Base-by-base conservation (phyloP, 1,140 invertebrate genomes). In the Penaeus japonicus region DNA sequence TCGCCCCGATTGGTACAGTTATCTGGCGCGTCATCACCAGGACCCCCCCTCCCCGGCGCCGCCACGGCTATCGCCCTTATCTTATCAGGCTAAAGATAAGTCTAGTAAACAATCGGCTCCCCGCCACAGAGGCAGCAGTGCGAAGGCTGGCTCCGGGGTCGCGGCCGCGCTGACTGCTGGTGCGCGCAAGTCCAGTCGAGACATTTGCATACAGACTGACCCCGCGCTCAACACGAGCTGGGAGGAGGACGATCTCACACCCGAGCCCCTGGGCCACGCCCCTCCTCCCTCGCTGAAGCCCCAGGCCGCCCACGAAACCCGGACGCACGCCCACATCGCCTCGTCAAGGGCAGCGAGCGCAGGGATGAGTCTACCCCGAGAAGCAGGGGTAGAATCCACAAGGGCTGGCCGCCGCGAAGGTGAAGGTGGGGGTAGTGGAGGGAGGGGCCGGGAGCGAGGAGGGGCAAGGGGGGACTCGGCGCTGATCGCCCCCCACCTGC, bases 121-220 rank as follows among this genome's bases (percentile, higher is more conserved):
- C 53, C 24, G 85, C 30, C 57, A 17, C 5, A 1, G 2, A 32
- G 39, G 57, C 35, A 70, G 32, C 57, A 88, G 87, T 84, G 65
- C 24, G 53, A 85, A 57, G 35, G 53, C 35, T 24, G 47, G 24
- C 35, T 20, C 57, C n/a, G 77, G 32, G 18, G n/a, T 78, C 24
- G 77, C 55, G 18, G n/a, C 86, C 24, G 24, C 77, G 32, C 54
- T 32, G 35, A 10, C 77, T 18, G 35, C 57, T 22, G 18, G 55
- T 57, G 59, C 65, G 39, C 87, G 73, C 32, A 89, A 54, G 57
- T 59, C 54, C 30, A 89, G 87, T 70, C 70, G 82, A 53, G 87
- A 89, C 57, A 89, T 89, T 80, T 89, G 87, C 83, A 89, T 89
- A 84, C 87, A 89, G 39, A 89, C 87, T 35, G 87, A 89, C 24